A percentile compares a stretch with the other conserved stretches of the same genome.
These are phyloP conservation scores for Meloidogyne exigua DNA, from an alignment of 1,140 invertebrate genomes.

Conservation along the genomic window DNA sequence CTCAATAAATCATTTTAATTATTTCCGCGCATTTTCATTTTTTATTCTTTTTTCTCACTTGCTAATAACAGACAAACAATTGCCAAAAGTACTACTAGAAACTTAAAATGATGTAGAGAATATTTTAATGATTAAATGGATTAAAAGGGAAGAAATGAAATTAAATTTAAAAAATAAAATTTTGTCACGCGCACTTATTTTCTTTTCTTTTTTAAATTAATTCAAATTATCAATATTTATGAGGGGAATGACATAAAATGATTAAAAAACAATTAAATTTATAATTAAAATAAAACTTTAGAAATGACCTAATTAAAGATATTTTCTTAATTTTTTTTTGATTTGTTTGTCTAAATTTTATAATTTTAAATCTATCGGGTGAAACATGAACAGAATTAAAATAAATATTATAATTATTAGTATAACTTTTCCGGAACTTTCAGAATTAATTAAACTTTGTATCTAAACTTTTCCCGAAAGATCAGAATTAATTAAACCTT, in stretches of 20 bases:
- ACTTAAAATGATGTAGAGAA: not conserved
- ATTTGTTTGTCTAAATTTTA: not conserved
- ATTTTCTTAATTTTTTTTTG: not conserved
- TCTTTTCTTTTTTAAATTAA: not conserved
- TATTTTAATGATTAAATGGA: not conserved
- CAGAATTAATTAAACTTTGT: not conserved
- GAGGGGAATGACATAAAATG: not conserved
- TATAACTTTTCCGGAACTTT: not conserved
- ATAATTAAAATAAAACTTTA: not conserved
- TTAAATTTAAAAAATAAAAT: constrained; percentile 6
- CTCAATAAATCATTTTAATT: constrained; percentile 1
- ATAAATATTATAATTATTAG: no score
- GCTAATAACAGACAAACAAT: not conserved
- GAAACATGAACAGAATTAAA: no score
- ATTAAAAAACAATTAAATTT: not conserved
- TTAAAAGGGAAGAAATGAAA: not conserved
- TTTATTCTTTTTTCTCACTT: not conserved
- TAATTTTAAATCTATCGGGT: not conserved
- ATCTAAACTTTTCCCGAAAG: not conserved
- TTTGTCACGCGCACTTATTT: constrained; percentile 1
- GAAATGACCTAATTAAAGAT: not conserved
- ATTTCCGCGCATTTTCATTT: not conserved
- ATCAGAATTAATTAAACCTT: not conserved
- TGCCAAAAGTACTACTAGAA: not conserved
- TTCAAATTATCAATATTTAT: not conserved